A percentile compares a stretch with the other conserved stretches of the same genome.
Conservation (phyloP, 1,140 invertebrate genomes). For the Polyergus mexicanus region DNA sequence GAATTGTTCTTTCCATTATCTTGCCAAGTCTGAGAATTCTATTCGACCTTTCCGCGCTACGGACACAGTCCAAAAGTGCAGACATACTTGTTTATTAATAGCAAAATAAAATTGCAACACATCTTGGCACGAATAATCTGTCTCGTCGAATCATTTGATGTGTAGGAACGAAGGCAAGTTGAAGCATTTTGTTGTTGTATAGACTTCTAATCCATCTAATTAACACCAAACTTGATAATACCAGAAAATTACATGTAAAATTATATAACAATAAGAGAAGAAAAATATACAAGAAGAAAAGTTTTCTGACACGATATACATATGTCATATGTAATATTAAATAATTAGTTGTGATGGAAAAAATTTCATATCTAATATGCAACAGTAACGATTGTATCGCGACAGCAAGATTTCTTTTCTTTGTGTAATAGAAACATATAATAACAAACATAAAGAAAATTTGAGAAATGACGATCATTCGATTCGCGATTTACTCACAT, state of each 20-base stretch:
- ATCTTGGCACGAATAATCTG: background rate
- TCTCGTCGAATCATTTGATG: background rate
- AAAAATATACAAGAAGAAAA: background rate
- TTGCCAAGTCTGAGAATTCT: conserved; percentile 50
- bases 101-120: conserved; percentile 1
- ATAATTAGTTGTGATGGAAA: background rate
- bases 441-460: background rate
- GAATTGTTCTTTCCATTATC: conserved; percentile 62
- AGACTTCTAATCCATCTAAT: background rate
- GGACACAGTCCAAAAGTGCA: background rate
- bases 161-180: background rate
- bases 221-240: background rate
- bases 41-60: conserved; percentile 1
- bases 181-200: background rate
- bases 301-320: background rate
- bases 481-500: background rate
- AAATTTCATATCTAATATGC: background rate
- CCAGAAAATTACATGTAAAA: background rate
- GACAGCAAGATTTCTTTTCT: background rate
- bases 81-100: conserved; percentile 32
- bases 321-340: background rate
- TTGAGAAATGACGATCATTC: background rate
- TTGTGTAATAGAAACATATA: background rate
- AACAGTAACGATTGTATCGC: background rate
- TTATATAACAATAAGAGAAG: background rate